Evolutionary conservation across 2,797 vertebrate genomes (phyloP), one percentile per base, ranked within the genome.

Genomic region (Enteromius trimaculatus): DNA sequence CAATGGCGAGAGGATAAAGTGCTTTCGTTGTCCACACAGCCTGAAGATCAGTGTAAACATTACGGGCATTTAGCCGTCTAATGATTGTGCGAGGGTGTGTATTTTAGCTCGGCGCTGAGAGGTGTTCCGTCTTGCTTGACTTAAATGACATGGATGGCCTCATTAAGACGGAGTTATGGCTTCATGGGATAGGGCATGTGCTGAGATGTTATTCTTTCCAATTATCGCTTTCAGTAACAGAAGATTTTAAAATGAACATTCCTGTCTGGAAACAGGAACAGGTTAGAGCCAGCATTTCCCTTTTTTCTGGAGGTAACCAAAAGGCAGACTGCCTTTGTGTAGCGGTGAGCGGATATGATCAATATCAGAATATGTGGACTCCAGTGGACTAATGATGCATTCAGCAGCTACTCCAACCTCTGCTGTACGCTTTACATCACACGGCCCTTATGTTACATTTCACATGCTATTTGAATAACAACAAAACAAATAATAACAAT

Each of bases 101-200:
- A 86, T 82, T 89, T 88, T 86, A 80, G 23, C 84, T 71, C 7
- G 31, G 79, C 31, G 85, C 34, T 71, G 77, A 85, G 85, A 85
- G 69, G 68, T 78, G 80, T 77, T 87, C 80, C 55, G 69, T 86
- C 74, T 83, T 66, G 79, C 76, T 79, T 85, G 81, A 88, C 83
- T 85, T 84, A 87, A 87, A 84, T 84, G 81, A 86, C 81, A 79
- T 77, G 69, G 86, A 88, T 86, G 51, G 84, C 78, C 86, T 86
- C 86, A 89, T 90, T 89, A 87, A 83, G 81, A 80, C 26, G 47
- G 82, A 87, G 66, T 86, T 79, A 87, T 89, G 69, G 70, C 65
- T 86, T 65, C 21, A 66, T 84, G 84, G 72, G 74, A 82, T 69
- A 83, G 85, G 84, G 31, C 72, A 84, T 86, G 82, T 37, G 65